phyloP scores from a whole-genome alignment of 2,888 invertebrate species.

The Tetrapedia diversipes region DNA sequence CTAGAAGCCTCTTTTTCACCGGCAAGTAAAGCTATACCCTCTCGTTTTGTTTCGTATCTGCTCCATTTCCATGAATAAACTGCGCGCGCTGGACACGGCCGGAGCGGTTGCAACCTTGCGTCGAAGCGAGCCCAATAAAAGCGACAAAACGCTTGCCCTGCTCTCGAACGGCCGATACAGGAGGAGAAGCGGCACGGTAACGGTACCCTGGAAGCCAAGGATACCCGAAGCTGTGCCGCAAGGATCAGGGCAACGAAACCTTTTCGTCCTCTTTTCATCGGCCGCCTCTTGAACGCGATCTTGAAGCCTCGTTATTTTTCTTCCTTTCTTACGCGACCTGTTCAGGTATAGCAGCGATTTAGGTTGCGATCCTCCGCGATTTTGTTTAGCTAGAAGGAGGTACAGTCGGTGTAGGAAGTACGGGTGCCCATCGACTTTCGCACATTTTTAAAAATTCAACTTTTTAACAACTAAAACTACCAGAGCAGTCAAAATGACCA shows the following conservation, averaged over 20 bases:
- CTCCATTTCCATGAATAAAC: slow-evolving; percentile 60
- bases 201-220: slow-evolving; percentile 64
- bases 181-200: slow-evolving; percentile 54
- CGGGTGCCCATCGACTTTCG: no score
- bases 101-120: slow-evolving; percentile 52
- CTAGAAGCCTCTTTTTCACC: slow-evolving; percentile 49
- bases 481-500: no score
- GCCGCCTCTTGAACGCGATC: no score
- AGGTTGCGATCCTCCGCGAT: no score
- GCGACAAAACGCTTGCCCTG: slow-evolving; percentile 51
- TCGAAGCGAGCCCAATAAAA: slow-evolving; percentile 54
- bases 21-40: slow-evolving; percentile 52
- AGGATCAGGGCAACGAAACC: slow-evolving; percentile 57
- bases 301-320: slow-evolving; percentile 18
- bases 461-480: no score
- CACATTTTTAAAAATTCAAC: no score
- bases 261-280: slow-evolving; percentile 28
- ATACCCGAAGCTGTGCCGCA: slow-evolving; percentile 54
- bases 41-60: slow-evolving; percentile 61
- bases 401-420: no score
- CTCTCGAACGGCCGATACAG: slow-evolving; percentile 43
- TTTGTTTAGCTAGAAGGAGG: no score
- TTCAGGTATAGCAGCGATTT: no score
- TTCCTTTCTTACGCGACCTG: slow-evolving; percentile 32
- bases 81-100: slow-evolving; percentile 14